Evolutionary conservation across 2,113 vertebrate genomes (phyloP).

Genomic region (Geothlypis trichas): DNA sequence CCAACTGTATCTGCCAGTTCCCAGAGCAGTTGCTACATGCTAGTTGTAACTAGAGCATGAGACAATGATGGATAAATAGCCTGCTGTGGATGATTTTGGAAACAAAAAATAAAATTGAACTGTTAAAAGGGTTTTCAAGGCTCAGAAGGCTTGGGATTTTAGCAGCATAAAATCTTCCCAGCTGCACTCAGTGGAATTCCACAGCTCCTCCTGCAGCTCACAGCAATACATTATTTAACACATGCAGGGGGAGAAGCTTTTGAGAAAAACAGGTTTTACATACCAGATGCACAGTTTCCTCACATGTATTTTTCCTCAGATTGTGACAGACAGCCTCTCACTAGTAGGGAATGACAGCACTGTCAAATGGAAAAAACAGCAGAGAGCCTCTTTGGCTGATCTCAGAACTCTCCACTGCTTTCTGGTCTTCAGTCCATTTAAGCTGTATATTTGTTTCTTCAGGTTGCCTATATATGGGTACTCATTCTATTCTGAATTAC

Average conservation of each 20-base stretch:
- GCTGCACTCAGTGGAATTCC: slow-evolving; percentile 15
- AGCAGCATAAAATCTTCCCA: neutral
- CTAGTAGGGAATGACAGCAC: neutral
- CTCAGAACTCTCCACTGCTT: neutral
- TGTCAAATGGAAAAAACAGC: neutral
- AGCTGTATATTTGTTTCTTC: neutral
- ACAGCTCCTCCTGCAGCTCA: slow-evolving; percentile 42
- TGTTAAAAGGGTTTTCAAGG: neutral
- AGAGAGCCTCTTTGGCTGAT: neutral
- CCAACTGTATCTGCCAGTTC: neutral
- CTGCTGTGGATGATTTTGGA: neutral
- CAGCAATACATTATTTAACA: slow-evolving; percentile 31
- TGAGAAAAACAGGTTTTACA: slow-evolving; percentile 16
- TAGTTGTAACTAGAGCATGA: neutral
- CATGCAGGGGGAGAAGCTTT: neutral
- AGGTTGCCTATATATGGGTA: neutral
- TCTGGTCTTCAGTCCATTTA: neutral
- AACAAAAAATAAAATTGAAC: neutral
- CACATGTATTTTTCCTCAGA: neutral
- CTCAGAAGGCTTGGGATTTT: neutral
- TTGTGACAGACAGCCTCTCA: neutral
- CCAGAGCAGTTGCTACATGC: neutral
- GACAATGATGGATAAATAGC: slow-evolving; percentile 24
- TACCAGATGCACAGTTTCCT: neutral
- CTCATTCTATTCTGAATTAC: neutral